Percentiles rank a stretch among this genome's conserved stretches.
These are phyloP conservation scores for Scartelaos histophorus DNA, from an alignment of 2,113 vertebrate species.

Conservation along the genomic window DNA sequence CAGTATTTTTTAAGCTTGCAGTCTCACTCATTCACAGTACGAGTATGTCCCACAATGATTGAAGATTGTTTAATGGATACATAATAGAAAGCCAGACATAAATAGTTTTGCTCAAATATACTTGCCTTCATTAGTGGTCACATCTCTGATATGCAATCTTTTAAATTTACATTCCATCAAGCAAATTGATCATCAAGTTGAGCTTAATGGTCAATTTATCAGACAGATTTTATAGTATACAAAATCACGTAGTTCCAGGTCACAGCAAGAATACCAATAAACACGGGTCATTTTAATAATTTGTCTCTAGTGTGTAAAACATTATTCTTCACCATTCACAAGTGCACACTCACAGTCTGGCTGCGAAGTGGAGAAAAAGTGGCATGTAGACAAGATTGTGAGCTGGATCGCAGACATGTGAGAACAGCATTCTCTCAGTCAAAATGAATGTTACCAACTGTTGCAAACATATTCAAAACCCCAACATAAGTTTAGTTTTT, in stretches of 20 bases:
- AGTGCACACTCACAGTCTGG: constrained; percentile 26
- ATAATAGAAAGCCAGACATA: background rate
- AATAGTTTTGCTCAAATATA: background rate
- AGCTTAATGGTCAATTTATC: constrained; percentile 31
- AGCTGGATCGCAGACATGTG: constrained; percentile 31
- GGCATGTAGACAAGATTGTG: constrained; percentile 44
- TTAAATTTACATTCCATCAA: constrained; percentile 43
- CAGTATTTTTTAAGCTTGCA: background rate
- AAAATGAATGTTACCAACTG: constrained; percentile 14
- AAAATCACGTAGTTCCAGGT: constrained; percentile 31
- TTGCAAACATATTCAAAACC: constrained; percentile 26
- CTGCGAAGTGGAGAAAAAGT: constrained; percentile 33
- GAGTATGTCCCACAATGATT: background rate
- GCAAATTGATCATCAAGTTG: constrained; percentile 51
- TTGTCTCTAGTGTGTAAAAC: constrained; percentile 1
- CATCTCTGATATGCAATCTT: constrained; percentile 9
- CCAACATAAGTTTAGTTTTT: constrained; percentile 10
- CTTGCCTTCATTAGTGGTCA: constrained; percentile 17
- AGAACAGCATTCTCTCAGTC: constrained; percentile 21
- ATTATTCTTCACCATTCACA: constrained; percentile 23
- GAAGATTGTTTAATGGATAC: background rate
- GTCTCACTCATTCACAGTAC: background rate
- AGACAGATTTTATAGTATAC: constrained; percentile 28
- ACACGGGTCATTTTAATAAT: constrained; percentile 20
- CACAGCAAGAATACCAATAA: constrained; percentile 26